Percentiles rank a stretch among this genome's conserved stretches.
Conservation (phyloP, 2,888 invertebrate genomes). For the Erebia palarica region DNA sequence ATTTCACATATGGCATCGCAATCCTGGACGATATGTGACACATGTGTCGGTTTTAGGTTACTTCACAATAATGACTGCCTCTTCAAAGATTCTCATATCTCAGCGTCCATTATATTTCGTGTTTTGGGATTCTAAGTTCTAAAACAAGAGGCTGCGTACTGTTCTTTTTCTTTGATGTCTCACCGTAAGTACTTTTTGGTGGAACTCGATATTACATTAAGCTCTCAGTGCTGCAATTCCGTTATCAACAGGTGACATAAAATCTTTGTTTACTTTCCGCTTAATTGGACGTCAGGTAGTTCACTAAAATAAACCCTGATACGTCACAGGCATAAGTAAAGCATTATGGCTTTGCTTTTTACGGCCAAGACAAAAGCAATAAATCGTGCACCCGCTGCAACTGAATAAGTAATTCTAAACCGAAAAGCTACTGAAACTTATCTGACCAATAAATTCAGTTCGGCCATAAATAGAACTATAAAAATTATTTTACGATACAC, state of each 20-base stretch:
- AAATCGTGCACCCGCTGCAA: slow-evolving; percentile 49
- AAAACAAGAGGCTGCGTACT: slow-evolving; percentile 61
- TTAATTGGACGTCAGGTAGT: slow-evolving; percentile 47
- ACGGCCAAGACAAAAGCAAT: slow-evolving; percentile 58
- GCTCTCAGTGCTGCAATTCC: slow-evolving; percentile 44
- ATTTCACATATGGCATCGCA: slow-evolving; percentile 81
- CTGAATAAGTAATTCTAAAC: slow-evolving; percentile 63
- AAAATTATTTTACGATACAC: slow-evolving; percentile 77
- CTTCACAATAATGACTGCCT: slow-evolving; percentile 76
- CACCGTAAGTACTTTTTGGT: slow-evolving; percentile 57
- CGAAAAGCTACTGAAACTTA: slow-evolving; percentile 72
- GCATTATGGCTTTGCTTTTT: slow-evolving; percentile 44
- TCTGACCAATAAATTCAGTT: slow-evolving; percentile 75
- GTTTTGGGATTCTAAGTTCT: slow-evolving; percentile 63
- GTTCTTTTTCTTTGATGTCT: slow-evolving; percentile 68
- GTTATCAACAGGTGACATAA: slow-evolving; percentile 63
- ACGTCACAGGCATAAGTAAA: slow-evolving; percentile 32
- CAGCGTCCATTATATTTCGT: slow-evolving; percentile 62
- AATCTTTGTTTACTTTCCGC: slow-evolving; percentile 48
- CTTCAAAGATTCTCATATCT: slow-evolving; percentile 75
- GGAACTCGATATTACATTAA: slow-evolving; percentile 59
- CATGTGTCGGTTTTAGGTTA: slow-evolving; percentile 80
- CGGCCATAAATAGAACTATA: slow-evolving; percentile 78
- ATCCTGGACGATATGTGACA: slow-evolving; percentile 81
- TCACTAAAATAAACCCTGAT: slow-evolving; percentile 40